Conservation (phyloP, 2,113 vertebrate species). For the Pyrgilauda ruficollis region DNA sequence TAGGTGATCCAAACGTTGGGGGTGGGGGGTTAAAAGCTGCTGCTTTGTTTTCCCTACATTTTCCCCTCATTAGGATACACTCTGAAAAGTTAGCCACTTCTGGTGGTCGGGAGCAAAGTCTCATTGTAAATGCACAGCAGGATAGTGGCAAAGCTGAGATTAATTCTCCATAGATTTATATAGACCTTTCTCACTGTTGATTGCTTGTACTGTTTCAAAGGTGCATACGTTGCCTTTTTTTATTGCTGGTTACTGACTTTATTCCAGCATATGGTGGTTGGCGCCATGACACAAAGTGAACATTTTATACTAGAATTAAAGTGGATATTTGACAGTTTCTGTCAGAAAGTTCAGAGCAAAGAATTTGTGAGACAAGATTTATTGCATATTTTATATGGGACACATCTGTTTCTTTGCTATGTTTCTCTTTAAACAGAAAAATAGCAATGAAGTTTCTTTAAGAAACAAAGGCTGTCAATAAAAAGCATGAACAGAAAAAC, state of each 20-base stretch:
- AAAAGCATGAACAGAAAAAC: constrained; percentile 54
- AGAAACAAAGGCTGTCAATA: constrained; percentile 72
- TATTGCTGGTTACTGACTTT: constrained; percentile 77
- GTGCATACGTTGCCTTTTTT: constrained; percentile 74
- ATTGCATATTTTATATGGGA: constrained; percentile 78
- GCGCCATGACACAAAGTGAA: constrained; percentile 80
- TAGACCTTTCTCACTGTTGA: constrained; percentile 74
- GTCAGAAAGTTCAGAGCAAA: constrained; percentile 80
- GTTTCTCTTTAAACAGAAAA: constrained; percentile 69
- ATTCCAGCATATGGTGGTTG: constrained; percentile 78
- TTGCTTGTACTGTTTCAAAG: constrained; percentile 76
- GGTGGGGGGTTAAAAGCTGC: constrained; percentile 15
- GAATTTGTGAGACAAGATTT: constrained; percentile 81
- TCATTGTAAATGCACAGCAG: constrained; percentile 77
- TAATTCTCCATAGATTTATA: constrained; percentile 81
- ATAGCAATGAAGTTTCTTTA: constrained; percentile 68
- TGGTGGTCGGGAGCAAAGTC: constrained; percentile 64
- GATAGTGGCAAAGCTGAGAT: constrained; percentile 79
- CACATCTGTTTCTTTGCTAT: constrained; percentile 81
- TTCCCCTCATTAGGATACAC: constrained; percentile 71
- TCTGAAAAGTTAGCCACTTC: constrained; percentile 69
- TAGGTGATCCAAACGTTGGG: constrained; percentile 55
- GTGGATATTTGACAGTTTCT: constrained; percentile 81
- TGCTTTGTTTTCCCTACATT: constrained; percentile 49
- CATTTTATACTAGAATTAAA: constrained; percentile 83